Conservation (phyloP, 2,888 invertebrate species). For the Busseola fusca region DNA sequence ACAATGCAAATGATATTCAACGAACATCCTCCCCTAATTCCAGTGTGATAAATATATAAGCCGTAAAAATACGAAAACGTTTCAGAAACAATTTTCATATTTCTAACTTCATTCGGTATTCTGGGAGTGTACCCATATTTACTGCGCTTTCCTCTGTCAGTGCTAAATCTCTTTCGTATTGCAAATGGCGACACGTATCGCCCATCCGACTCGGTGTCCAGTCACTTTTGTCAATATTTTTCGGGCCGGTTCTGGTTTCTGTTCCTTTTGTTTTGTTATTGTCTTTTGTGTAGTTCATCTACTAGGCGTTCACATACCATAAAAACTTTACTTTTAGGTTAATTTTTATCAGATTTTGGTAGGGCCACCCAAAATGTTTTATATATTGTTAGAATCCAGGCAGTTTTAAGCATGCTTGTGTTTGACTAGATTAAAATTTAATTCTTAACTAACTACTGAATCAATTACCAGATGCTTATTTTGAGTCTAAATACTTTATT, state of each 20-base stretch:
- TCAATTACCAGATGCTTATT: not conserved
- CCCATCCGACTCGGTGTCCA: conserved; percentile 52
- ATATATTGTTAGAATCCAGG: not conserved
- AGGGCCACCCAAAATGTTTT: not conserved
- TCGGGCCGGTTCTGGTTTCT: conserved; percentile 26
- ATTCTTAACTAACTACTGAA: not conserved
- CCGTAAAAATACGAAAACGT: conserved; percentile 51
- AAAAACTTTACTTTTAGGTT: not conserved
- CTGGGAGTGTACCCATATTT: conserved; percentile 53
- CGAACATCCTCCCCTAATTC: conserved; percentile 41
- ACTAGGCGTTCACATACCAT: not conserved
- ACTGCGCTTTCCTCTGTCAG: conserved; percentile 57
- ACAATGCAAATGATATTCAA: conserved; percentile 55
- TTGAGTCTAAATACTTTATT: not conserved
- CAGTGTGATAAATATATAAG: conserved; percentile 54
- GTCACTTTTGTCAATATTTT: conserved; percentile 59
- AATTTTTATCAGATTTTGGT: not conserved
- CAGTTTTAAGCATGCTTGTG: not conserved
- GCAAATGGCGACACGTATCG: conserved; percentile 59
- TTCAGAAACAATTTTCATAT: conserved; percentile 63
- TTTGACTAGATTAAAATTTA: not conserved
- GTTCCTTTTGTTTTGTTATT: conserved; percentile 34
- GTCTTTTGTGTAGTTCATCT: conserved; percentile 13
- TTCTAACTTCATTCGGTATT: conserved; percentile 59
- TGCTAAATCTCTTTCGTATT: conserved; percentile 60